These are phyloP conservation scores for Theocolax elegans DNA, from an alignment of 1,140 invertebrate species.

Conservation along the genomic window DNA sequence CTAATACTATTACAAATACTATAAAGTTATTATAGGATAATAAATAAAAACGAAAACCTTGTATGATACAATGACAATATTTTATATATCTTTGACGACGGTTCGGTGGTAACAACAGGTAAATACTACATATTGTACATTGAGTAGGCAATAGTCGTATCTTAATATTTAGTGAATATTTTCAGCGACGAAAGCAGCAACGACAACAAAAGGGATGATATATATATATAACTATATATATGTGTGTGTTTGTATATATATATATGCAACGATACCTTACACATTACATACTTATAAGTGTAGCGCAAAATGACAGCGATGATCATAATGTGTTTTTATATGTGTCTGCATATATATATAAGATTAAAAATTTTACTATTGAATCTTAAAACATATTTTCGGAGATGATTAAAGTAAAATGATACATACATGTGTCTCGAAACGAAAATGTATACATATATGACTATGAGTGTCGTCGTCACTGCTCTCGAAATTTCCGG, in stretches of 20 bases:
- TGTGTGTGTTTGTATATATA: no score
- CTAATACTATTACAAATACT: neutral
- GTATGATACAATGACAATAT: constrained; percentile 68
- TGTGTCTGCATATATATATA: no score
- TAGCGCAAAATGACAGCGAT: constrained; percentile 22
- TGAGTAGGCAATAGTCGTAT: constrained; percentile 68
- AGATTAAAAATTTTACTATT: constrained; percentile 35
- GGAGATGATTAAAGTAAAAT: no score
- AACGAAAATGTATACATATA: no score
- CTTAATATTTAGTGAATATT: constrained; percentile 57
- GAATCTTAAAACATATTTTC: constrained; percentile 36
- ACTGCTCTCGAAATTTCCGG: constrained; percentile 45
- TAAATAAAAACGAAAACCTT: constrained; percentile 17
- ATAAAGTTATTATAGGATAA: neutral
- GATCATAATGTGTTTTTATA: no score
- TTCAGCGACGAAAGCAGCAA: constrained; percentile 49
- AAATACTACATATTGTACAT: constrained; percentile 71
- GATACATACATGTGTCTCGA: no score
- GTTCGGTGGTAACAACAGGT: constrained; percentile 70
- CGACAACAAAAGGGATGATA: constrained; percentile 45
- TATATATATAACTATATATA: constrained; percentile 31
- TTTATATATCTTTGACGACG: constrained; percentile 69
- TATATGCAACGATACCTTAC: constrained; percentile 42
- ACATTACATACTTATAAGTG: constrained; percentile 12
- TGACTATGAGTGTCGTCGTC: no score